phyloP scores from a whole-genome alignment of 2,113 vertebrate species.

The Tragelaphus imberbis region DNA sequence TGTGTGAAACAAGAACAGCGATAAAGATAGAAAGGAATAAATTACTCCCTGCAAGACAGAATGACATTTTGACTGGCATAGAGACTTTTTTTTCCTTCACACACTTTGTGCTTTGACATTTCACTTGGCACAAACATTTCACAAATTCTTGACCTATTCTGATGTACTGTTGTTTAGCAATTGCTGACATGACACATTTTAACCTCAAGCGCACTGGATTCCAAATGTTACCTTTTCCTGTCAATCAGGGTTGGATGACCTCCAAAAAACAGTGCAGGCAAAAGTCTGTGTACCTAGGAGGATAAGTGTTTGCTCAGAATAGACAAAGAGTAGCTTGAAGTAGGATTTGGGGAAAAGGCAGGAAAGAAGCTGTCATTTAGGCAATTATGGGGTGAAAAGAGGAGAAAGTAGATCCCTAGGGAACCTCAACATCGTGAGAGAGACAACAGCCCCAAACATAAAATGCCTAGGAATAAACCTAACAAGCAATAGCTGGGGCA shows the following conservation, averaged over 20 bases:
- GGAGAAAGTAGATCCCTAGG: not conserved
- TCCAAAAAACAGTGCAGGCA: constrained; percentile 42
- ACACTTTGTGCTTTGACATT: constrained; percentile 73
- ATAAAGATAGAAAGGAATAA: constrained; percentile 62
- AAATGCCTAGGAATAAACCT: not conserved
- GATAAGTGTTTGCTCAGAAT: constrained; percentile 31
- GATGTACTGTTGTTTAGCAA: constrained; percentile 63
- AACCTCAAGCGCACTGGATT: constrained; percentile 62
- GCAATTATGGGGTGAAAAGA: not conserved
- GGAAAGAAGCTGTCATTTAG: not conserved
- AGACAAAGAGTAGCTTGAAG: not conserved
- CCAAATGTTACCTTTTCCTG: constrained; percentile 61
- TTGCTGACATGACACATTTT: constrained; percentile 64
- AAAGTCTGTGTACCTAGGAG: not conserved
- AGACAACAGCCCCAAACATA: not conserved
- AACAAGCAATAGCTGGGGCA: not conserved
- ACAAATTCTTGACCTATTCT: constrained; percentile 74
- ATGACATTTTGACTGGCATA: constrained; percentile 71
- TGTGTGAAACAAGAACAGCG: not conserved
- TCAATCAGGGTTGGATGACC: constrained; percentile 51
- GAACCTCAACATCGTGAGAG: not conserved
- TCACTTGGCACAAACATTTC: constrained; percentile 70
- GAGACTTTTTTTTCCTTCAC: constrained; percentile 48
- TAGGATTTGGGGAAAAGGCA: not conserved
- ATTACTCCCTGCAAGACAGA: constrained; percentile 56